phyloP scores from a whole-genome alignment of 2,797 vertebrate species.

The Cyclura pinguis region DNA sequence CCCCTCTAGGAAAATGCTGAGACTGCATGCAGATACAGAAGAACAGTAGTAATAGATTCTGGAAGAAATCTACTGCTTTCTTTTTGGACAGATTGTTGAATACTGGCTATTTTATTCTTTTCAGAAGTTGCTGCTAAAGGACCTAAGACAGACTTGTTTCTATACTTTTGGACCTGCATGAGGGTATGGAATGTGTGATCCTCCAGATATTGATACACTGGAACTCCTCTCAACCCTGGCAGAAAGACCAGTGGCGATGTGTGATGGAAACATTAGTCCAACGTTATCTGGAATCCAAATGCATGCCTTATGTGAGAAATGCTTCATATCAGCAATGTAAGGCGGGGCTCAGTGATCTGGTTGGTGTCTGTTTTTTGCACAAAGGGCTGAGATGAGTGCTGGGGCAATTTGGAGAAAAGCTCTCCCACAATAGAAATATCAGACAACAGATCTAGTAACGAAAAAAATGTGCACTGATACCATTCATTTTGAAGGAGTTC shows the following conservation, averaged over 20 bases:
- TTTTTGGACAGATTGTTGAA: not conserved
- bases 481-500: not conserved
- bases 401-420: not conserved
- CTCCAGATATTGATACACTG: not conserved
- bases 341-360: no score
- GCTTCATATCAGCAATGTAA: no score
- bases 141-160: not conserved
- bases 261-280: not conserved
- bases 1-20: not conserved
- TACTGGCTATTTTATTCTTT: not conserved
- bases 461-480: not conserved
- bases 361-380: not conserved
- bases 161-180: not conserved
- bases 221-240: not conserved
- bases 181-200: not conserved
- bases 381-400: not conserved
- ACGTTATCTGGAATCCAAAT: not conserved
- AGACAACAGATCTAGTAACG: not conserved
- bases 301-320: not conserved
- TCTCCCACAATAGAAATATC: not conserved
- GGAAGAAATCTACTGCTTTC: not conserved
- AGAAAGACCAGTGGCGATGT: not conserved
- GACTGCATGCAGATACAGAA: not conserved
- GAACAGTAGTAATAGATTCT: not conserved
- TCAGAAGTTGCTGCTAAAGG: not conserved